Percentiles rank a stretch among this genome's conserved stretches.
These are phyloP conservation scores for Anarsia innoxiella DNA, from an alignment of 2,888 invertebrate species.

Conservation along the genomic window DNA sequence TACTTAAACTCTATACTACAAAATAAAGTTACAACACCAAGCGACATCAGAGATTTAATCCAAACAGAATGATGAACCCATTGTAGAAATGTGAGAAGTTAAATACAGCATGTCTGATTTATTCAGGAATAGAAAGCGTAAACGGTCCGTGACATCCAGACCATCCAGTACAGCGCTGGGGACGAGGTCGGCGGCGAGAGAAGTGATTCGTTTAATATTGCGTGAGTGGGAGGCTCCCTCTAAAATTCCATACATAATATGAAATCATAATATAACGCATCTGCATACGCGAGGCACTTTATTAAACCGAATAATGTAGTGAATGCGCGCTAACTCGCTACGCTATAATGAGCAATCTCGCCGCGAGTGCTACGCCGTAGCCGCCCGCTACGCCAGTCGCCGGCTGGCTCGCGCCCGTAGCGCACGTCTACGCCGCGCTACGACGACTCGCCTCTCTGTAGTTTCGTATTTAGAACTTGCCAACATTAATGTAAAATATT, in stretches of 20 bases:
- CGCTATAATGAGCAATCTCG: conserved; percentile 46
- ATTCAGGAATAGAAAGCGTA: too few relatives aligned
- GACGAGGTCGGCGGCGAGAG: background rate
- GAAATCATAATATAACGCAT: background rate
- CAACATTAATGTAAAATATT: conserved; percentile 16
- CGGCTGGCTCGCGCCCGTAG: conserved; percentile 5
- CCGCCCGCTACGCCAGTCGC: conserved; percentile 10
- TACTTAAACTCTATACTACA: too few relatives aligned
- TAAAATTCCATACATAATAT: background rate
- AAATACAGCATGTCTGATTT: too few relatives aligned
- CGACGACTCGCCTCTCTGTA: conserved; percentile 12
- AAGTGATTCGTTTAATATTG: background rate
- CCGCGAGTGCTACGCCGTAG: conserved; percentile 19
- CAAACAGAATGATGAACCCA: too few relatives aligned
- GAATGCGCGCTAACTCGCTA: conserved; percentile 35
- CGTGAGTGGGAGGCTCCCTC: too few relatives aligned
- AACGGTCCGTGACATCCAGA: too few relatives aligned
- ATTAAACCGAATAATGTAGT: conserved; percentile 40
- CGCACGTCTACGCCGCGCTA: conserved; percentile 20
- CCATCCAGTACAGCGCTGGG: background rate
- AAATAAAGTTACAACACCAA: too few relatives aligned
- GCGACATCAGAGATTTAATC: too few relatives aligned
- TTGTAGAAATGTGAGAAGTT: too few relatives aligned
- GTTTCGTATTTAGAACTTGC: conserved; percentile 1
- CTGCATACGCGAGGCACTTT: background rate